These are phyloP conservation scores for Cherax destructor DNA, from an alignment of 1,140 invertebrate species.

Conservation along the genomic window DNA sequence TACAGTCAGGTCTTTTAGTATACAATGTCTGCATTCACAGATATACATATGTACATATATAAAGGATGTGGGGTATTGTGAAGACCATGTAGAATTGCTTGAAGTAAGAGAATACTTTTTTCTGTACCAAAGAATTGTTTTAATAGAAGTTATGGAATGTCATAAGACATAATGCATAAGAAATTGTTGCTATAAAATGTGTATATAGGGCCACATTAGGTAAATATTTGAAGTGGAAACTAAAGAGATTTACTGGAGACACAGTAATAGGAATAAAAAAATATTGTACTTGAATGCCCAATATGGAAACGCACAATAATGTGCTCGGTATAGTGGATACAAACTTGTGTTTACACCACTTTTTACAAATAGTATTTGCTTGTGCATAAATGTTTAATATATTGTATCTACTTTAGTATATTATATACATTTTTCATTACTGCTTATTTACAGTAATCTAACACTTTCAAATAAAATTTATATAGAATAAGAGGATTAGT, in stretches of 20 bases:
- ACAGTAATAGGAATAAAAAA: constrained; percentile 5
- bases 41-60: background rate
- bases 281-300: constrained; percentile 52
- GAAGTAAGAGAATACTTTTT: background rate
- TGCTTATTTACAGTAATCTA: background rate
- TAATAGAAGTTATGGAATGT: constrained; percentile 15
- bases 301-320: constrained; percentile 17
- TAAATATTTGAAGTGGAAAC: background rate
- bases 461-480: background rate
- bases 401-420: background rate
- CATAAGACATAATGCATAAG: background rate
- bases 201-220: background rate
- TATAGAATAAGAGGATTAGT: background rate
- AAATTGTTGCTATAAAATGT: background rate
- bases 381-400: background rate
- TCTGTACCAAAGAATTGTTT: background rate
- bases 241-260: background rate
- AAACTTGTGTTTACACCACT: background rate
- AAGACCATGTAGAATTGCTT: background rate
- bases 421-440: background rate
- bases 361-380: background rate
- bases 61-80: background rate
- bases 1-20: too few relatives aligned
- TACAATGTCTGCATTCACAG: background rate
- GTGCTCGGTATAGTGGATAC: constrained; percentile 15